Conservation (phyloP, 2,113 vertebrate species). For the Telmatochromis bifrenatus region DNA sequence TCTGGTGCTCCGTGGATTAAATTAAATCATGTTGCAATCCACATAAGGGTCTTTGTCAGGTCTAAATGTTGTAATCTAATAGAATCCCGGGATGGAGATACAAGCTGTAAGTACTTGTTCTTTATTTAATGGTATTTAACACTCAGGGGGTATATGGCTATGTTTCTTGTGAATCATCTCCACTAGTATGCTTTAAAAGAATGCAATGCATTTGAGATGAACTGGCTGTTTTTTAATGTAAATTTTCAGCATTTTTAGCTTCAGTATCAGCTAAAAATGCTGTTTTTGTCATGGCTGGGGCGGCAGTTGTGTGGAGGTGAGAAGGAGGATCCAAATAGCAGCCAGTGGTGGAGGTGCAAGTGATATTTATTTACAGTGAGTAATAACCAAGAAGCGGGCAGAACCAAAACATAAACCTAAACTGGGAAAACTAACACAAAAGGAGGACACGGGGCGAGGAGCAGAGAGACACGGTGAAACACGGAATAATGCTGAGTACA, state of each 20-base stretch:
- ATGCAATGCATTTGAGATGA: neutral
- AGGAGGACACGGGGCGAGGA: too few species aligned
- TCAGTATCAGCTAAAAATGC: neutral
- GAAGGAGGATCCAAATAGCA: too few species aligned
- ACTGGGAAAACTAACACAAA: too few species aligned
- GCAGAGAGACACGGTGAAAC: too few species aligned
- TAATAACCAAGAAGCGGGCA: too few species aligned
- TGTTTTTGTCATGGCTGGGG: neutral
- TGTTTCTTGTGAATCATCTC: neutral
- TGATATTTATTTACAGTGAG: too few species aligned
- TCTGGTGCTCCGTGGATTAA: neutral
- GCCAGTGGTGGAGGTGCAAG: too few species aligned
- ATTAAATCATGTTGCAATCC: neutral
- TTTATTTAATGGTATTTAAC: neutral
- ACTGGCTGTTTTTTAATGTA: neutral
- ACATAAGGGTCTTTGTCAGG: neutral
- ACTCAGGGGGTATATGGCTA: neutral
- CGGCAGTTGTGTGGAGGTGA: too few species aligned
- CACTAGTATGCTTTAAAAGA: neutral
- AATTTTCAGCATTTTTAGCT: neutral
- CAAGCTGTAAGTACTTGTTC: neutral
- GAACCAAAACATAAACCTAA: too few species aligned
- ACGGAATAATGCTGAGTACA: too few species aligned
- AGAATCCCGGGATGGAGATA: neutral
- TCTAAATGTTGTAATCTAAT: neutral